phyloP scores from a whole-genome alignment of 2,888 invertebrate species.

The Apamea epomidion region DNA sequence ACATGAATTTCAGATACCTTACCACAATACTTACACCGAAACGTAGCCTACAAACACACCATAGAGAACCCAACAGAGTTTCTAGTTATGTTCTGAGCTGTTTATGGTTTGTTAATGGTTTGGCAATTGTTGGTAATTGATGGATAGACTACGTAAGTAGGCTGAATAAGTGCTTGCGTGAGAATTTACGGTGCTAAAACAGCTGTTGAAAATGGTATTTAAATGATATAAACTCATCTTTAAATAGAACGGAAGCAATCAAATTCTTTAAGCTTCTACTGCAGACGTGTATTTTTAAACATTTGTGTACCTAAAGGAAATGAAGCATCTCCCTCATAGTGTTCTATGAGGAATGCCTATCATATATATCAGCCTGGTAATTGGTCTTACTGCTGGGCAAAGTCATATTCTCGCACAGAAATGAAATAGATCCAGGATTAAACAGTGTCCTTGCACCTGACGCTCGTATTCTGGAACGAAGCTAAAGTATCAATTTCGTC shows the following conservation, averaged over 20 bases:
- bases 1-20: slow-evolving; percentile 27
- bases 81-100: slow-evolving; percentile 24
- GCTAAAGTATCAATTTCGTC: background rate
- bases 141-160: background rate
- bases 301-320: background rate
- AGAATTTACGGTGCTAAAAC: slow-evolving; percentile 6
- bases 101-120: slow-evolving; percentile 39
- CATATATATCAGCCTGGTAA: background rate
- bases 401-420: background rate
- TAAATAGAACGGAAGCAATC: background rate
- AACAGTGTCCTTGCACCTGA: background rate
- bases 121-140: slow-evolving; percentile 27
- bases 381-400: no score
- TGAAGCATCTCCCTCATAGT: background rate
- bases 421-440: background rate
- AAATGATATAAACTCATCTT: slow-evolving; percentile 8
- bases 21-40: slow-evolving; percentile 24
- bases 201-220: slow-evolving; percentile 9
- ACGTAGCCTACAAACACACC: slow-evolving; percentile 4
- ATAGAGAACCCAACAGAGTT: slow-evolving; percentile 25
- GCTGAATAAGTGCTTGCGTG: background rate
- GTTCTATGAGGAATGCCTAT: no score
- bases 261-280: slow-evolving; percentile 5
- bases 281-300: background rate
- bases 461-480: background rate